Conservation (phyloP, 2,888 invertebrate species). For the Glyphotaelius pellucidus region DNA sequence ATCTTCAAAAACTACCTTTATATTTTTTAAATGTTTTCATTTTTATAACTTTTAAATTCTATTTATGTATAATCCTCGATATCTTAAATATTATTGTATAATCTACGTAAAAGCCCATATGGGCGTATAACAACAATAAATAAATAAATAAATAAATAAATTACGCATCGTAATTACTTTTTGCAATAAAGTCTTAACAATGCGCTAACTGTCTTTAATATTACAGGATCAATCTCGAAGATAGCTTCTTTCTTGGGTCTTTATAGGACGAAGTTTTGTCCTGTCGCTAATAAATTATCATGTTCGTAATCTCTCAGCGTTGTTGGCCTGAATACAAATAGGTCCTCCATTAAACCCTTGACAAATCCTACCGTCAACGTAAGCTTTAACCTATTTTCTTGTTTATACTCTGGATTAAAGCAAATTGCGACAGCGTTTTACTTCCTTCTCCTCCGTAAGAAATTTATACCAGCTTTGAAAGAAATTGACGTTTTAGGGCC, state of each 20-base stretch:
- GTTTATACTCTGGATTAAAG: slow-evolving; percentile 8
- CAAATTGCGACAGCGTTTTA: not conserved
- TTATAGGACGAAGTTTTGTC: not conserved
- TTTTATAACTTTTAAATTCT: too few species aligned
- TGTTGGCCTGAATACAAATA: slow-evolving; percentile 12
- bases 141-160: too few species aligned
- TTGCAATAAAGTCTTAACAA: not conserved
- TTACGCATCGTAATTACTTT: not conserved
- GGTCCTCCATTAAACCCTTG: slow-evolving; percentile 22
- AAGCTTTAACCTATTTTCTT: not conserved
- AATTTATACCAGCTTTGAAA: not conserved
- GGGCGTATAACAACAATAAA: too few species aligned
- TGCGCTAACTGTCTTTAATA: not conserved
- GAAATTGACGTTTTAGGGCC: not conserved
- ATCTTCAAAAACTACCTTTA: too few species aligned
- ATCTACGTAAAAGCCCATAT: too few species aligned
- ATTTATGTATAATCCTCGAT: too few species aligned
- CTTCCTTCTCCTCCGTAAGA: not conserved
- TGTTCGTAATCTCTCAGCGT: not conserved
- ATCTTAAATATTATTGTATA: too few species aligned
- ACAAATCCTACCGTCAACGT: slow-evolving; percentile 18
- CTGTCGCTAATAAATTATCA: not conserved
- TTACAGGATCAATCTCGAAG: not conserved
- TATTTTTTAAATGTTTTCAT: too few species aligned
- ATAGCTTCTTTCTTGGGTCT: not conserved